Percentiles rank a stretch among this genome's conserved stretches.
Evolutionary conservation across 2,888 invertebrate species (phyloP).

Genomic region (Tenthredo livida): DNA sequence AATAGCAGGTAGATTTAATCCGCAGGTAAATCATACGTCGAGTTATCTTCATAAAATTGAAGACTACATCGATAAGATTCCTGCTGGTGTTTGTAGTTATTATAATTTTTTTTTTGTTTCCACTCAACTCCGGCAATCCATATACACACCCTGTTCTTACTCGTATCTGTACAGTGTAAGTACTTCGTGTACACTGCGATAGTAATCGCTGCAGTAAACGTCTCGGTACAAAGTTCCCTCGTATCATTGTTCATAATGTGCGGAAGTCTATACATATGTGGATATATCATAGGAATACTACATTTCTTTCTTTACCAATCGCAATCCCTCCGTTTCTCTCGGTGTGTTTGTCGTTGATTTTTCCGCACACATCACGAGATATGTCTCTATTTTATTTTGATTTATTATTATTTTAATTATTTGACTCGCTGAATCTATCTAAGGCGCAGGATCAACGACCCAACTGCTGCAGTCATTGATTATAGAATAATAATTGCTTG

Average conservation of each 20-base stretch:
- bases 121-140: background rate
- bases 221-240: background rate
- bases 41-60: background rate
- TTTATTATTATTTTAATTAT: background rate
- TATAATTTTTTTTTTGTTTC: background rate
- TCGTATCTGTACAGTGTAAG: background rate
- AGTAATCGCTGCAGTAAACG: background rate
- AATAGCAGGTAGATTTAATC: background rate
- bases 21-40: background rate
- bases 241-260: background rate
- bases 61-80: background rate
- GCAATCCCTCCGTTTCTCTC: background rate
- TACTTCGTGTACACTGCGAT: background rate
- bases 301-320: background rate
- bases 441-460: conserved; percentile 22
- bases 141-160: background rate
- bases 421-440: background rate
- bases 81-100: background rate
- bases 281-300: background rate
- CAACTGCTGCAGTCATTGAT: background rate
- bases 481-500: background rate
- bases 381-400: background rate
- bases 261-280: background rate
- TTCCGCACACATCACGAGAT: background rate
- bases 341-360: background rate